Base-by-base conservation (phyloP, 2,113 vertebrate genomes). In the Ageneiosus marmoratus region DNA sequence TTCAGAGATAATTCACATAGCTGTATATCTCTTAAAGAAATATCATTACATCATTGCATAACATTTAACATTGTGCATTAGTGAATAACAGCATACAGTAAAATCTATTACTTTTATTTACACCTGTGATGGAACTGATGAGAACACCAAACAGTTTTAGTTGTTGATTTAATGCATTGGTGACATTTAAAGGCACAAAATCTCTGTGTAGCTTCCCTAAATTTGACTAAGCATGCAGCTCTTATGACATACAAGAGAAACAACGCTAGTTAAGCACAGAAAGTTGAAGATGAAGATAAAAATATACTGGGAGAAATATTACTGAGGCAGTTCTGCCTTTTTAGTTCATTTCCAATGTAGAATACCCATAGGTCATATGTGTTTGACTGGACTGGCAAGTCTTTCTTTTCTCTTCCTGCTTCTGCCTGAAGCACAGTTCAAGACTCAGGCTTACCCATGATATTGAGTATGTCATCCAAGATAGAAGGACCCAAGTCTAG, bases 401-500 rank as follows among this genome's bases (percentile, higher is more conserved):
- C 88, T 82, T 65, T 24, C 69, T 86, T 60, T 62, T 93, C 92
- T 88, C 88, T 89, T 90, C 88, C 85, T 62, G 56, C 89, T 75
- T 46, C 4, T 41, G 7, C 65, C 15, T 58, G 34, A 63, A 84
- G 91, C 87, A 92, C 84, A 89, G 89, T 83, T 92, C 92, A 93
- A 8, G 82, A 88, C 86, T 90, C 85, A 13, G 93, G 89, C 91
- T 95, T 96, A 91, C 98, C 97, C 98, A 99, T 99, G 88, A 99
- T 97, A 88, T 99, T 96, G 81, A 99, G 95, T 77, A 99, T 97
- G 63, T 99, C 98, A 86, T 99, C 97, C 92, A 99, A 89, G 92
- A 99, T 97, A 69, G 98, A 99, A 85, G 98, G 98, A 67, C 98
- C 98, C 76, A 99, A 93, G 88, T 99, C 98, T 2, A 99, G 95